Base-by-base conservation (phyloP, 2,797 vertebrate genomes). In the Peromyscus attwateri region DNA sequence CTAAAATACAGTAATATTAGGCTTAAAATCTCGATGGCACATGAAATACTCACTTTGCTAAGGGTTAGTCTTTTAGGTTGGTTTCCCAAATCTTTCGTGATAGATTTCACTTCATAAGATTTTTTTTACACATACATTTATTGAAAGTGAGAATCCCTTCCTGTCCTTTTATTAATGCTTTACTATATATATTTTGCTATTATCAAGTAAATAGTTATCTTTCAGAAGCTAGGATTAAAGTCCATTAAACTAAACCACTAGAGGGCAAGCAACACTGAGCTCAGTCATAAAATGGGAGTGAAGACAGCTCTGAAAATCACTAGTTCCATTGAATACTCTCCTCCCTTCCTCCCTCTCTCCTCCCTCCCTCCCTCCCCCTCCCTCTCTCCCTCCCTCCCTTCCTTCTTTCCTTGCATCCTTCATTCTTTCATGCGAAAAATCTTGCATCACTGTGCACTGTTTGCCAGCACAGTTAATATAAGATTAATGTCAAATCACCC, bases 211-310 rank as follows among this genome's bases (percentile, higher is more conserved):
- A 93, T 75, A 29, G 60, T 83, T 80, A 76, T 73, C 57, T 95
- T 85, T 92, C 70, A 68, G 87, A 97, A 89, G 79, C 49, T 68
- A 89, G 46, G 64, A 82, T 83, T 95, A 43, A 88, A 96, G 13
- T 76, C 79, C 89, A 89, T 90, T 92, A 75, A 57, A 46, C 62
- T 16, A 13, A 76, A 88, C 97, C 98, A 98, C 98, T 97, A 98
- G 98, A 98, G 98, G 98, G 98, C 97, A 98, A 97, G 97, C 97
- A 98, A 95, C 55, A 88, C 97, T 97, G 96, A 97, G 91, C 89
- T 97, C 92, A 92, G 55, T 89, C 81, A 79, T 16, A 88, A 87
- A 77, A 94, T 68, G 68, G 43, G 81, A 88, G 82, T 73, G 13
- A 70, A 34, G 88, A 87, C 7, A 52, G 77, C 68, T 96, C 13